Percentiles rank a stretch among this genome's conserved stretches.
These are phyloP conservation scores for Scalopus aquaticus DNA, from an alignment of 2,113 vertebrate species.

Conservation along the genomic window DNA sequence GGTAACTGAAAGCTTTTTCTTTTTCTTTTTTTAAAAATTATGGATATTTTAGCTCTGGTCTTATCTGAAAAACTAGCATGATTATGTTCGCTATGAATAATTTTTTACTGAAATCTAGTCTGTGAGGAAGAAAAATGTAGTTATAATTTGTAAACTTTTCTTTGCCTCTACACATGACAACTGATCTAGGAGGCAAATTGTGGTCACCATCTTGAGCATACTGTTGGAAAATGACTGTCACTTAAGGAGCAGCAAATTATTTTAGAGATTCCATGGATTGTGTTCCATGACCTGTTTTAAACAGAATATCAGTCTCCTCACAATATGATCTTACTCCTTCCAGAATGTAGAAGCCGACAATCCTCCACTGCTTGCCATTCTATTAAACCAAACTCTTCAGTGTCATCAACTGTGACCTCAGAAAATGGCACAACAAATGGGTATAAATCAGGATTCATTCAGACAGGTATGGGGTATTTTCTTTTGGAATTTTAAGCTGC, in stretches of 20 bases:
- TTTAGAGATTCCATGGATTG: slow-evolving; percentile 18
- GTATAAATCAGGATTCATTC: slow-evolving; percentile 92
- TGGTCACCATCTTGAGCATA: not conserved
- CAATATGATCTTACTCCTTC: slow-evolving; percentile 78
- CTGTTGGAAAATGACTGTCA: not conserved
- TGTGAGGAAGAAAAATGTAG: not conserved
- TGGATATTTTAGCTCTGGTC: slow-evolving; percentile 17
- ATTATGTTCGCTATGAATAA: not conserved
- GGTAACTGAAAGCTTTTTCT: too few species aligned
- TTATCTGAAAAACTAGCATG: slow-evolving; percentile 30
- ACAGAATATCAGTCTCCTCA: slow-evolving; percentile 11
- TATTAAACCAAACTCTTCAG: slow-evolving; percentile 92
- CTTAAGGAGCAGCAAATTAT: not conserved
- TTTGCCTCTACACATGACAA: not conserved
- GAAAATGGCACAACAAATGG: slow-evolving; percentile 93
- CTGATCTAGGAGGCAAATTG: not conserved
- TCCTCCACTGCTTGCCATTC: slow-evolving; percentile 89
- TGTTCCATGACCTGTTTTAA: not conserved
- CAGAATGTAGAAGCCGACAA: slow-evolving; percentile 96
- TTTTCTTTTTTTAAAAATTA: too few species aligned
- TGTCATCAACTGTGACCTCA: slow-evolving; percentile 90
- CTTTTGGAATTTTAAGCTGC: not conserved
- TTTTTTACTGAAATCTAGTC: not conserved
- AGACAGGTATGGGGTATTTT: slow-evolving; percentile 89
- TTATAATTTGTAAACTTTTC: not conserved